Base-by-base conservation (phyloP, 2,888 invertebrate species). In the Orthonychiurus folsomi region DNA sequence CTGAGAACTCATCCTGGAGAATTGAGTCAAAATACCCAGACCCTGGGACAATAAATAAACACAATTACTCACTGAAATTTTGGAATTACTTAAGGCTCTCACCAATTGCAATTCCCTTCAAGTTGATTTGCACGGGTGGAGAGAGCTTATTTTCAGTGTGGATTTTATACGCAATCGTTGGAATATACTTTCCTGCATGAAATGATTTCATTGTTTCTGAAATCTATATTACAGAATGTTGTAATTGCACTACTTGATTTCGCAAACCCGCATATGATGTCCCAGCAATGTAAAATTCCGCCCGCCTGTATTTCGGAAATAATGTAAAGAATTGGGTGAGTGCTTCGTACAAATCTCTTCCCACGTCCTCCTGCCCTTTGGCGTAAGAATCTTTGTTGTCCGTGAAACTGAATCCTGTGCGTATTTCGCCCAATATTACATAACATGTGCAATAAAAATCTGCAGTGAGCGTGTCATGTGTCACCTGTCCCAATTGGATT, bases 401-500 rank as follows among this genome's bases (percentile, higher is more conserved):
- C 5, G 56, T 50, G 21, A 61, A 61, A 23, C 61, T 61, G 50
- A 61, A 61, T 3, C 61, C 60, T 60, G 21, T 24, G 18, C 12
- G 18, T 21, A 12, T 12, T 23, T 24, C 9, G 21, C 3, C 5
- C 21, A 3, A 52, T 52, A 52, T 52, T 23, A 21, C 24, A 21
- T 24, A 5, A 55, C 21, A 55, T 24, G 3, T 24, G 9, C 9
- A 55, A 23, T 23, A 55, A 23, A 23, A 5, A 55, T 18, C 12
- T 55, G 3, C 2, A 24, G 23, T 47, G 48, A 47, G 12, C 15
- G 12, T 47, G 12, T 3, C n/a, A 9, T 21, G n/a, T 52, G 5
- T 55, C 3, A 76, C 76, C 76, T 2, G 91, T 88, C 1, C 92
- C 91, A 1, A 90, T 93, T 0, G 94, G 93, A 77, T 91, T 94